Percentiles rank a stretch among this genome's conserved stretches.
These are phyloP conservation scores for Drosophila sulfurigaster DNA, from an alignment of 1,140 invertebrate species.

Conservation along the genomic window DNA sequence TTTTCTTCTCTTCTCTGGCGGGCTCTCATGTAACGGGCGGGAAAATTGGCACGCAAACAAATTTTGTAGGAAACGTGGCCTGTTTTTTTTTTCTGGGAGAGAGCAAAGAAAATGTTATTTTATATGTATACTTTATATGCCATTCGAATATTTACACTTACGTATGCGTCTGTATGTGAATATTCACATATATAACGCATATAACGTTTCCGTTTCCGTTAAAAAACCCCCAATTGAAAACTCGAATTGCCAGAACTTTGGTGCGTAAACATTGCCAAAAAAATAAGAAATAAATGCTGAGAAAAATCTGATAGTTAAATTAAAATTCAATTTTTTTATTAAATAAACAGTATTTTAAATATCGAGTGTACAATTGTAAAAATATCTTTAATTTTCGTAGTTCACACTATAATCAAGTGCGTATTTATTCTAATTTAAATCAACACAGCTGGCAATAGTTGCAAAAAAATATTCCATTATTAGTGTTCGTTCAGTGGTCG, in stretches of 20 bases:
- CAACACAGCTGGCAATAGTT: neutral
- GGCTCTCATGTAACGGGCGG: slow-evolving; percentile 32
- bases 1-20: slow-evolving; percentile 46
- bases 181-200: slow-evolving; percentile 59
- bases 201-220: slow-evolving; percentile 77
- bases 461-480: neutral
- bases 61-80: slow-evolving; percentile 80
- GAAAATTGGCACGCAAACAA: slow-evolving; percentile 80
- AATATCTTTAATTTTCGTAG: neutral
- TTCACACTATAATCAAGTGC: neutral
- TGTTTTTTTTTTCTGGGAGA: slow-evolving; percentile 66
- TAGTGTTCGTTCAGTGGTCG: neutral
- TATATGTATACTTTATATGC: slow-evolving; percentile 34
- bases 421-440: neutral
- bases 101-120: slow-evolving; percentile 60
- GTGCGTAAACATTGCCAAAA: slow-evolving; percentile 52
- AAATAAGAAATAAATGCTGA: neutral
- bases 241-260: slow-evolving; percentile 47
- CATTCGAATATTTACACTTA: slow-evolving; percentile 28
- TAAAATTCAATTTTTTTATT: slow-evolving; percentile 1
- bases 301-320: slow-evolving; percentile 9
- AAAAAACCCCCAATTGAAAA: slow-evolving; percentile 51
- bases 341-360: neutral
- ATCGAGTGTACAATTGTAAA: neutral
- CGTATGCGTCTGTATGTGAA: slow-evolving; percentile 29